Evolutionary conservation across 2,797 vertebrate species (phyloP).

Genomic region (Cheirogaleus major): DNA sequence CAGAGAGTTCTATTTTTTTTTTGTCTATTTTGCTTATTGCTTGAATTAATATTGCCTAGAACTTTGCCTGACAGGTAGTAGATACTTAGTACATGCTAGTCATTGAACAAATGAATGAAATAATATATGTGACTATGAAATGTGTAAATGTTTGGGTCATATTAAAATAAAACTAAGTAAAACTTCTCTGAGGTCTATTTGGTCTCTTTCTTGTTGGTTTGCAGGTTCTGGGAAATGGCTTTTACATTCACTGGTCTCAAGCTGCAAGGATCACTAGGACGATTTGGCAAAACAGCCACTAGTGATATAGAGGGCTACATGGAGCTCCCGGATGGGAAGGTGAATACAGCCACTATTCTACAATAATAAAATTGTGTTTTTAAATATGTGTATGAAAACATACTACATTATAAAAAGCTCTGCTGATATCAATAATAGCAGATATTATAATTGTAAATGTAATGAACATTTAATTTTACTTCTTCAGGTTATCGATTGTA

Average conservation of each 20-base stretch:
- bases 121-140: neutral
- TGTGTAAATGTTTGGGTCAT: neutral
- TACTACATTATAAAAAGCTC: neutral
- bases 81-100: neutral
- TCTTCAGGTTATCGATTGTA: slow-evolving; percentile 1
- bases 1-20: neutral
- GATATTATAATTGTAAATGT: neutral
- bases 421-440: neutral
- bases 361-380: neutral
- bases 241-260: slow-evolving; percentile 94
- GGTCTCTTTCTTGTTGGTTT: slow-evolving; percentile 34
- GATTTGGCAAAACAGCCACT: slow-evolving; percentile 93
- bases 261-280: slow-evolving; percentile 92
- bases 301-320: slow-evolving; percentile 93
- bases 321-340: slow-evolving; percentile 96
- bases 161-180: neutral
- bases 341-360: slow-evolving; percentile 59
- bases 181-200: neutral
- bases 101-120: neutral
- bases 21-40: neutral
- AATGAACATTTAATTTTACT: neutral
- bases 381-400: neutral
- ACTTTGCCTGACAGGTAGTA: neutral
- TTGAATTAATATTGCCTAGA: neutral
- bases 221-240: slow-evolving; percentile 96